Base-by-base conservation (phyloP, 2,113 vertebrate genomes). In the Pachypanchax playfairii region DNA sequence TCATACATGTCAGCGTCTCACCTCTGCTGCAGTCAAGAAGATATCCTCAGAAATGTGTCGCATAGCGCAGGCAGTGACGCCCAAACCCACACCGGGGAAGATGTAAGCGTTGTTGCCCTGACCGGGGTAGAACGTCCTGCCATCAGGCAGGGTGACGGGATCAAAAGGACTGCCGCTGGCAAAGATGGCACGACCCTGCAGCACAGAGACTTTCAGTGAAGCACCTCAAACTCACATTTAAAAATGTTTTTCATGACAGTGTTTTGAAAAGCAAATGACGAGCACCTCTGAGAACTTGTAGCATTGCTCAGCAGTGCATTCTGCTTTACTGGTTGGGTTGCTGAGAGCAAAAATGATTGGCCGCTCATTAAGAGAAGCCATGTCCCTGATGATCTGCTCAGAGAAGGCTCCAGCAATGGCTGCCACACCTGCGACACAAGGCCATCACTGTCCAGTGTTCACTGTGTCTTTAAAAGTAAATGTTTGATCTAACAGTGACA, bases 51-150 rank as follows among this genome's bases (percentile, higher is more conserved):
- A 54, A 47, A 98, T 95, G 38, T 95, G 91, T 61, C 84, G 92
- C 73, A 98, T 6, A 53, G 91, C 91, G 66, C 96, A 95, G 0
- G 94, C 90, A 17, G 91, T 92, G 57, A 95, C 91, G 0, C 95
- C 96, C 36, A 98, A 92, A 22, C 94, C 96, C 53, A 98, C 93
- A 54, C 96, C 96, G 5, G 97, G 97, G 72, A 99, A 99, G 85
- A 98, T 95, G 12, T 99, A 99, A 59, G 96, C 91, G 51, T 99
- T 99, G 90, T 99, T 99, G 33, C 97, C 97, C 89, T 99, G 97
- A 26, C 97, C 97, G 2, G 97, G 97, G 83, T 89, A 92, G 9
- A 98, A 86, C 0, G 81, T 95, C 67, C 75, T 86, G 39, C 96
- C 97, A 6, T 92, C 90, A 14, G 93, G 86, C 63, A 99, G 92